Conservation (phyloP, 2,888 invertebrate species). For the Lutraria lutraria region DNA sequence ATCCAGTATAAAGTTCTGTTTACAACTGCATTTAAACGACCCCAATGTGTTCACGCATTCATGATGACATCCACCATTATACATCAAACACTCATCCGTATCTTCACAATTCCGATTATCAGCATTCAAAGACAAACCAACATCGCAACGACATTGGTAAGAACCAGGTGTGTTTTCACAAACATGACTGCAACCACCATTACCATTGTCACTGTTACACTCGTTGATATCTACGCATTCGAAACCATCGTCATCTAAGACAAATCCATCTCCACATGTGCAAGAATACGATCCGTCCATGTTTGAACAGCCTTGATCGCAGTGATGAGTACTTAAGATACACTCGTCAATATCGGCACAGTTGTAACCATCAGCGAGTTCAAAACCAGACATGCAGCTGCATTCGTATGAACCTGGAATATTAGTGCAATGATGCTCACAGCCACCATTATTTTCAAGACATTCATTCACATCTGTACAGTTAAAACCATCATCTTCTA, state of each 20-base stretch:
- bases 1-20: too few relatives aligned
- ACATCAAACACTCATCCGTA: too few relatives aligned
- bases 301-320: background rate
- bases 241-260: background rate
- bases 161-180: too few relatives aligned
- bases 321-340: background rate
- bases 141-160: too few relatives aligned
- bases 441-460: background rate
- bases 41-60: too few relatives aligned
- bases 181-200: too few relatives aligned
- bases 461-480: conserved; percentile 5
- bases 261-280: background rate
- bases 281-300: background rate
- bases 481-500: background rate
- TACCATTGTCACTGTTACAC: background rate
- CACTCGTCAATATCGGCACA: background rate
- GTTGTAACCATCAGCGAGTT: background rate
- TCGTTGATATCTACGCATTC: background rate
- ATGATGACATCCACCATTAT: too few relatives aligned
- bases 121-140: too few relatives aligned
- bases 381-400: background rate
- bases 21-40: too few relatives aligned
- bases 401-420: background rate
- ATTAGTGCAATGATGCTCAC: conserved; percentile 15
- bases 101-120: too few relatives aligned